These are phyloP conservation scores for Zingel zingel DNA, from an alignment of 2,113 vertebrate species.

Conservation along the genomic window DNA sequence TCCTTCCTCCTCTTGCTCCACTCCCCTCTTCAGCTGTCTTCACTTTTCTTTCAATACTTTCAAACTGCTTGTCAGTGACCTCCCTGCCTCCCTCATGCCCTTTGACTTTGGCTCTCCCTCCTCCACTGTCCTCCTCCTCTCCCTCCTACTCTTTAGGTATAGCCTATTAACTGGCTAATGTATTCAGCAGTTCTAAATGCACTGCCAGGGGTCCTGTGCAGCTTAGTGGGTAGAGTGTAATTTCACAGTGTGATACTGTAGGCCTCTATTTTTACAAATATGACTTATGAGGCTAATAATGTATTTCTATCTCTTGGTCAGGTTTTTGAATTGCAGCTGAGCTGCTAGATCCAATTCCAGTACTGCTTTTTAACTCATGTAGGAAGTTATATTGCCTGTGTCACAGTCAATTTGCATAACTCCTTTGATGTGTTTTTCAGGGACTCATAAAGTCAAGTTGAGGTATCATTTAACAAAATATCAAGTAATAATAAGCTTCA, in stretches of 20 bases:
- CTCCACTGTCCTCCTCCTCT: slow-evolving; percentile 20
- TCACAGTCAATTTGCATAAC: slow-evolving; percentile 45
- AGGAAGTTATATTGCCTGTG: slow-evolving; percentile 29
- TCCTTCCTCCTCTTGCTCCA: slow-evolving; percentile 35
- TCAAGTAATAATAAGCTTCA: neutral
- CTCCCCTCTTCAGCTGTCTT: slow-evolving; percentile 38
- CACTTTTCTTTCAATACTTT: slow-evolving; percentile 44
- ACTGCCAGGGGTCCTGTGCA: slow-evolving; percentile 50
- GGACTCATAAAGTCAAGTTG: slow-evolving; percentile 8
- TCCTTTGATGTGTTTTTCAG: slow-evolving; percentile 50
- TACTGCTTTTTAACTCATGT: slow-evolving; percentile 41
- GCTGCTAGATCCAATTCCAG: slow-evolving; percentile 16
- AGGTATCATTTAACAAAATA: slow-evolving; percentile 19
- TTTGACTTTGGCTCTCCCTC: slow-evolving; percentile 64
- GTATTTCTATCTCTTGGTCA: slow-evolving; percentile 36
- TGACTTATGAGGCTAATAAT: slow-evolving; percentile 48
- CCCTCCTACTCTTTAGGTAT: slow-evolving; percentile 40
- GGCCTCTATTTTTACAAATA: slow-evolving; percentile 28
- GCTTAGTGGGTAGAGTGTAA: slow-evolving; percentile 40
- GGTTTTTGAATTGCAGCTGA: slow-evolving; percentile 24
- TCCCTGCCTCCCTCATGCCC: slow-evolving; percentile 62
- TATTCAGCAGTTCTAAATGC: slow-evolving; percentile 65
- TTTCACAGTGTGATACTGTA: slow-evolving; percentile 45
- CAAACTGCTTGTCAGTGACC: slow-evolving; percentile 48
- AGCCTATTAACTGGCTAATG: slow-evolving; percentile 66